These are phyloP conservation scores for Drosophila bipectinata DNA, from an alignment of 1,140 invertebrate genomes.

Conservation along the genomic window DNA sequence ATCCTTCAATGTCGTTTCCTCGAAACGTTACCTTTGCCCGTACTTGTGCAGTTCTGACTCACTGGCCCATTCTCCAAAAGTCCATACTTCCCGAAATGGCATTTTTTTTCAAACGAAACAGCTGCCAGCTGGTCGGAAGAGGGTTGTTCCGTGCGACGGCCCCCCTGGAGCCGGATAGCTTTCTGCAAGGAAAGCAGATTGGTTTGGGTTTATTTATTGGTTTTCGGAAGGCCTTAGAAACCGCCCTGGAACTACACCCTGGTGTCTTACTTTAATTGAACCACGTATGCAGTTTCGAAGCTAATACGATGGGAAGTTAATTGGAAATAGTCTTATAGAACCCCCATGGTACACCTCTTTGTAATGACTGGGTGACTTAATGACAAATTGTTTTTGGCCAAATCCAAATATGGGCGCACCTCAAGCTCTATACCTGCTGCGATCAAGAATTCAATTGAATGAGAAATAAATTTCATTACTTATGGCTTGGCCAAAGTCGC, in stretches of 20 bases:
- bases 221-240: conserved; percentile 13
- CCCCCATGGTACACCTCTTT: conserved; percentile 5
- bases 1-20: conserved; percentile 39
- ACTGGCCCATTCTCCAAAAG: conserved; percentile 19
- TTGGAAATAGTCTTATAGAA: background rate
- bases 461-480: conserved; percentile 61
- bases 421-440: conserved; percentile 11
- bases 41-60: conserved; percentile 42
- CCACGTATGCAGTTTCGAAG: conserved; percentile 34
- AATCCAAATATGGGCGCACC: conserved; percentile 29
- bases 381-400: conserved; percentile 46
- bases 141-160: conserved; percentile 36
- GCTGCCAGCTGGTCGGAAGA: conserved; percentile 33
- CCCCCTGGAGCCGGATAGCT: conserved; percentile 20
- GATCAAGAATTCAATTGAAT: conserved; percentile 65
- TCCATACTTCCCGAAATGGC: conserved; percentile 7
- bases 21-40: conserved; percentile 48
- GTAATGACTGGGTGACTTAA: conserved; percentile 33
- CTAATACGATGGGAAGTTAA: conserved; percentile 10
- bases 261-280: conserved; percentile 34
- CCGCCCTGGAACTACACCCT: conserved; percentile 23
- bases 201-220: conserved; percentile 22
- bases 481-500: conserved; percentile 64
- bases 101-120: conserved; percentile 5
- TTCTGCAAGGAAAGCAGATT: conserved; percentile 1